Evolutionary conservation across 37 sponge, comb jelly and placozoan species (phyloP).

Genomic region (Eunapius fragilis): DNA sequence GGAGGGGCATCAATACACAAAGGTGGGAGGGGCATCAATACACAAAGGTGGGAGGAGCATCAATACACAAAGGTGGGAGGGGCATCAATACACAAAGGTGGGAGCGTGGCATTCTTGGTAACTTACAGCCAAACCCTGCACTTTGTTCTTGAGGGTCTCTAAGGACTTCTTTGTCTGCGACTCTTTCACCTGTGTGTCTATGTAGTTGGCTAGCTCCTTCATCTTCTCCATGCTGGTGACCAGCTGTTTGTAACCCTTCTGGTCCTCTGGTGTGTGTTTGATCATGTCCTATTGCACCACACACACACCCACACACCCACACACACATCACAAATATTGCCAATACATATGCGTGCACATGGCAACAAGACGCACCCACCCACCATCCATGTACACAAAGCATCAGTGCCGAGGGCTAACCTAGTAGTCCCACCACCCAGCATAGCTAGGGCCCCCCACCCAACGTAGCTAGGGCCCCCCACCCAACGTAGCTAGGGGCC

Average conservation of each 20-base stretch:
- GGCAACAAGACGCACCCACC: not conserved
- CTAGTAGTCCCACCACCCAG: not conserved
- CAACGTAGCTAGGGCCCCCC: too few species aligned
- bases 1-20: constrained; percentile 1
- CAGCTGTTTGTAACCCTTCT: constrained; percentile 73
- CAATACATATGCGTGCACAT: not conserved
- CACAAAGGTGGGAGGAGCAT: too few species aligned
- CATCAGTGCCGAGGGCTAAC: too few species aligned
- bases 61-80: constrained; percentile 5
- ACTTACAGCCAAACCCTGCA: constrained; percentile 76
- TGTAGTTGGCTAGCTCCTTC: constrained; percentile 84
- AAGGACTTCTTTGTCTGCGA: constrained; percentile 84
- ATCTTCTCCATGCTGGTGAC: constrained; percentile 58
- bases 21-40: not conserved
- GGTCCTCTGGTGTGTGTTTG: constrained; percentile 64
- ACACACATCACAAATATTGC: constrained; percentile 27
- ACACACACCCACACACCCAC: constrained; percentile 3
- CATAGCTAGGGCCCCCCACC: too few species aligned
- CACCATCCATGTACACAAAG: too few species aligned
- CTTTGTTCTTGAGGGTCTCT: constrained; percentile 65
- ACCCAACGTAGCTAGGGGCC: too few species aligned
- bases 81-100: too few species aligned
- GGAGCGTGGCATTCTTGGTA: not conserved
- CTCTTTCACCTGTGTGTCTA: constrained; percentile 80
- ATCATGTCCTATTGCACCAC: constrained; percentile 51